Evolutionary conservation across 2,113 vertebrate species (phyloP).

Genomic region (Gymnogyps californianus): DNA sequence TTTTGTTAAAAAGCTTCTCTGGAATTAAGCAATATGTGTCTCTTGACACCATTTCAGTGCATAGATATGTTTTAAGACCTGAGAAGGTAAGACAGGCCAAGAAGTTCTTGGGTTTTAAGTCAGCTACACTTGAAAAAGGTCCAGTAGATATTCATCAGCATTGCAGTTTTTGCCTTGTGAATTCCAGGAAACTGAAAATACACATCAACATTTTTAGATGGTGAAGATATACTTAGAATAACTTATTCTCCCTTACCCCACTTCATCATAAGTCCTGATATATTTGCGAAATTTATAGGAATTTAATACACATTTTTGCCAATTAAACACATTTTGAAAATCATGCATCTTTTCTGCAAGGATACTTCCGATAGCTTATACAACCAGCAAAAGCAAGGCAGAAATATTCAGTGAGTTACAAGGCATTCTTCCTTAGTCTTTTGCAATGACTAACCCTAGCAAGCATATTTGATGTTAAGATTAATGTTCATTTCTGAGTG

Average conservation of each 20-base stretch:
- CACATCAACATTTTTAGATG: not conserved
- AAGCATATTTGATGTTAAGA: not conserved
- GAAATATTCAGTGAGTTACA: not conserved
- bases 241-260: not conserved
- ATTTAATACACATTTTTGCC: not conserved
- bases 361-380: not conserved
- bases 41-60: constrained; percentile 13
- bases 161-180: not conserved
- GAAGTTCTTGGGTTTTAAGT: not conserved
- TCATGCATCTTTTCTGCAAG: not conserved
- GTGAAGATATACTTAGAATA: not conserved
- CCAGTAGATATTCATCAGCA: not conserved
- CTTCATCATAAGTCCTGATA: not conserved
- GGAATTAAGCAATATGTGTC: constrained; percentile 38
- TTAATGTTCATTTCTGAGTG: not conserved
- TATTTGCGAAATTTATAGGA: not conserved
- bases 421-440: accelerated
- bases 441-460: not conserved
- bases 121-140: not conserved
- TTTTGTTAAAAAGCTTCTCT: constrained; percentile 33
- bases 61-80: constrained; percentile 13
- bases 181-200: constrained; percentile 12
- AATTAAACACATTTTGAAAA: not conserved
- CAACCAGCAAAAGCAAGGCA: not conserved
- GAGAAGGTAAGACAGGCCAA: constrained; percentile 1